Evolutionary conservation across 2,797 vertebrate species (phyloP).

Genomic region (Galago senegalensis): DNA sequence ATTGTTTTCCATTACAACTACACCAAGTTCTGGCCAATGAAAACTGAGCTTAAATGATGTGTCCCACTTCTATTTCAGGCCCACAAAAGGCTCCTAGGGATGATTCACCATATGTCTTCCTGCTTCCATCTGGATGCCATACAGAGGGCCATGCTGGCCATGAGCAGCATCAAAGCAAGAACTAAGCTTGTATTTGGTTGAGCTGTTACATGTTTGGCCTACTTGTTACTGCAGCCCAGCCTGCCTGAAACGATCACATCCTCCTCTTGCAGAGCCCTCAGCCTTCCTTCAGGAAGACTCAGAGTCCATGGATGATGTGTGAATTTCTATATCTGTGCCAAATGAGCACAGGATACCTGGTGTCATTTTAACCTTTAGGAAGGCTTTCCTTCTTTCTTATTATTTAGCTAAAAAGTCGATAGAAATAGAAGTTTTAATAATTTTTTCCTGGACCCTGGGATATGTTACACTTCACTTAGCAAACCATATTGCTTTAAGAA

Average conservation of each 20-base stretch:
- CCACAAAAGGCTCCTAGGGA: background rate
- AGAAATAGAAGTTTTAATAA: constrained; percentile 18
- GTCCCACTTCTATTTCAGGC: background rate
- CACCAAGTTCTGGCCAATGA: background rate
- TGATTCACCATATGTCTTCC: background rate
- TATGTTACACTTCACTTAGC: background rate
- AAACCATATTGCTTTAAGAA: background rate
- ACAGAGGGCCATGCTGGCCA: background rate
- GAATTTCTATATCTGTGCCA: background rate
- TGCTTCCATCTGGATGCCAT: background rate
- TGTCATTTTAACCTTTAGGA: background rate
- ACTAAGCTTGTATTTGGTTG: background rate
- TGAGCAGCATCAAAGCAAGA: background rate
- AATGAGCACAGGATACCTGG: background rate
- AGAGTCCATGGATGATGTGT: background rate
- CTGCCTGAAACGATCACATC: background rate
- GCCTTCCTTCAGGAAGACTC: background rate
- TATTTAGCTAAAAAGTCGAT: background rate
- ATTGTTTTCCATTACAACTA: background rate
- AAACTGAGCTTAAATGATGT: background rate
- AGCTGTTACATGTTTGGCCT: background rate
- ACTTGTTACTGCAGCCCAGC: background rate
- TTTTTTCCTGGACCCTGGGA: background rate
- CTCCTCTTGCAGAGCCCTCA: background rate
- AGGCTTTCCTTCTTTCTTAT: background rate